A percentile compares a stretch with the other conserved stretches of the same genome.
Evolutionary conservation across 2,113 vertebrate genomes (phyloP).

Genomic region (Lepus timidus): DNA sequence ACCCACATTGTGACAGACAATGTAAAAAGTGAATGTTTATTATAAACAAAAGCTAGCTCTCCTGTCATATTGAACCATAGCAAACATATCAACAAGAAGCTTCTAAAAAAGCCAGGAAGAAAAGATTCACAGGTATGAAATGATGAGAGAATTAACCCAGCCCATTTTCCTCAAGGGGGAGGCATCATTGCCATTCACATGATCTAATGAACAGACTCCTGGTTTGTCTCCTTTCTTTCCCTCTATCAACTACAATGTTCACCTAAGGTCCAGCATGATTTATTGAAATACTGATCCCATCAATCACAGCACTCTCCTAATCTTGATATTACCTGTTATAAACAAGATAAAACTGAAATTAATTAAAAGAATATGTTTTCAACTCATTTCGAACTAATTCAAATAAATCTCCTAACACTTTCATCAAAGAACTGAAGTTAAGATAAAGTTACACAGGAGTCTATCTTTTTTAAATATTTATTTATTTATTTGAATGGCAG

Average conservation of each 20-base stretch:
- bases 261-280: not conserved
- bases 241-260: not conserved
- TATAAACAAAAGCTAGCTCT: not conserved
- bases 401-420: not conserved
- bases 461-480: no score
- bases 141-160: not conserved
- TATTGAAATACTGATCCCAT: not conserved
- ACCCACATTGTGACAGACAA: not conserved
- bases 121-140: constrained; percentile 15
- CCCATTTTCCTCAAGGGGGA: not conserved
- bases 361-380: not conserved
- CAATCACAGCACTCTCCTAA: not conserved
- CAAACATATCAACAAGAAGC: not conserved
- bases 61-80: not conserved
- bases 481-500: no score
- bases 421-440: not conserved
- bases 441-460: not conserved
- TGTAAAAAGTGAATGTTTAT: not conserved
- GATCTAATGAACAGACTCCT: not conserved
- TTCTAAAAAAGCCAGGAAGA: not conserved
- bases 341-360: not conserved
- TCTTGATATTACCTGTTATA: not conserved
- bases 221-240: not conserved
- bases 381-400: not conserved
- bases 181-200: not conserved